Conservation (phyloP, 2,888 invertebrate species). For the Epiblema foenella region DNA sequence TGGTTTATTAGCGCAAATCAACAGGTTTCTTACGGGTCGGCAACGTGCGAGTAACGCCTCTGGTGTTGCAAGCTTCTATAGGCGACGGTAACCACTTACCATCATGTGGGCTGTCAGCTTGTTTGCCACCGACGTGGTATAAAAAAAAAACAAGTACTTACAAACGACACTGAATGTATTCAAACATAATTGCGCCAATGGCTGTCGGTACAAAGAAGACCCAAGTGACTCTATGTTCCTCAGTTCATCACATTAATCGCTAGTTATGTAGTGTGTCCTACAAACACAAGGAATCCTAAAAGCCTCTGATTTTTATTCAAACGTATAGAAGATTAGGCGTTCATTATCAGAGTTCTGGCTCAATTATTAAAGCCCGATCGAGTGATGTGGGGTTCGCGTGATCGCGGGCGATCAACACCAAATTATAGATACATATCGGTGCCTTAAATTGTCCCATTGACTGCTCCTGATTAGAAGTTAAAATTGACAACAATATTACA, state of each 20-base stretch:
- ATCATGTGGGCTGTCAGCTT: too few species aligned
- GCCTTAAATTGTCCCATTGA: constrained; percentile 56
- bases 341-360: constrained; percentile 29
- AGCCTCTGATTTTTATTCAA: constrained; percentile 21
- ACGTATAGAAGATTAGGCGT: constrained; percentile 28
- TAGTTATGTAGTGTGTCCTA: not conserved
- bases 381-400: constrained; percentile 70
- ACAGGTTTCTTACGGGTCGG: too few species aligned
- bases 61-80: too few species aligned
- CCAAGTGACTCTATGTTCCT: not conserved
- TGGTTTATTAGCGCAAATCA: too few species aligned
- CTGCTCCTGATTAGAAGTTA: constrained; percentile 59
- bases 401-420: constrained; percentile 59
- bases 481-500: constrained; percentile 57
- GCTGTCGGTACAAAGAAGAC: not conserved
- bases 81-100: too few species aligned
- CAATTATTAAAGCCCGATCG: constrained; percentile 47
- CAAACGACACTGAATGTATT: too few species aligned
- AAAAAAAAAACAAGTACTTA: too few species aligned
- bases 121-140: too few species aligned
- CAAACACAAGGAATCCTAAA: not conserved
- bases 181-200: too few species aligned
- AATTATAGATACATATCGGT: constrained; percentile 66
- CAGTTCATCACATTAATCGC: not conserved
- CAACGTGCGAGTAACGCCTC: too few species aligned